Evolutionary conservation across 2,888 invertebrate genomes (phyloP).

Genomic region (Microctonus aethiopoides): DNA sequence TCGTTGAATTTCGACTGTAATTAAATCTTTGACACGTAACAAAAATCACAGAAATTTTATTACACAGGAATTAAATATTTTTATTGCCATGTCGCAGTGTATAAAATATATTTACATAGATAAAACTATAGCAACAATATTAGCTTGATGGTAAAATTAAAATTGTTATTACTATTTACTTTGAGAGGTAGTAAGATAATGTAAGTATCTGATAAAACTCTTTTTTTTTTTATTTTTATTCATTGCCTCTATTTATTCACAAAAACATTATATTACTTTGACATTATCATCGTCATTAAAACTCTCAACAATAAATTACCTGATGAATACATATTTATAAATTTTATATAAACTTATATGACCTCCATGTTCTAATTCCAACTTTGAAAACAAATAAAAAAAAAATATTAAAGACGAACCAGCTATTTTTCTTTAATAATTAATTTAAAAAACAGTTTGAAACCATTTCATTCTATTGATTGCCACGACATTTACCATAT

Average conservation of each 20-base stretch:
- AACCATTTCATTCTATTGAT: neutral
- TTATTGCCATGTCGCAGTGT: neutral
- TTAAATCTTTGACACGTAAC: neutral
- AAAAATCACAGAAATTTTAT: neutral
- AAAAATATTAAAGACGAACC: neutral
- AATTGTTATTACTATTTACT: neutral
- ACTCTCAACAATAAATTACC: neutral
- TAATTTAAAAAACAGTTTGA: neutral
- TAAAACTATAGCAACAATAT: neutral
- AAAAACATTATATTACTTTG: neutral
- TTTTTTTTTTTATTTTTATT: neutral
- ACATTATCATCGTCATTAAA: neutral
- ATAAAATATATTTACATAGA: neutral
- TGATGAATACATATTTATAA: neutral
- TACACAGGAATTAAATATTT: neutral
- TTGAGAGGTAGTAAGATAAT: slow-evolving; percentile 12
- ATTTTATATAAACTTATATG: neutral
- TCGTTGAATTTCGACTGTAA: neutral
- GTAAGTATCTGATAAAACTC: neutral
- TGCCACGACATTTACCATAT: neutral
- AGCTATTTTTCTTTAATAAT: neutral
- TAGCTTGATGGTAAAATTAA: neutral
- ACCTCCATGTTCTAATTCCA: neutral
- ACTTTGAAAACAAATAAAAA: neutral
- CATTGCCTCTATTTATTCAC: neutral